Conservation (phyloP, 2,113 vertebrate species). For the Craseonycteris thonglongyai region DNA sequence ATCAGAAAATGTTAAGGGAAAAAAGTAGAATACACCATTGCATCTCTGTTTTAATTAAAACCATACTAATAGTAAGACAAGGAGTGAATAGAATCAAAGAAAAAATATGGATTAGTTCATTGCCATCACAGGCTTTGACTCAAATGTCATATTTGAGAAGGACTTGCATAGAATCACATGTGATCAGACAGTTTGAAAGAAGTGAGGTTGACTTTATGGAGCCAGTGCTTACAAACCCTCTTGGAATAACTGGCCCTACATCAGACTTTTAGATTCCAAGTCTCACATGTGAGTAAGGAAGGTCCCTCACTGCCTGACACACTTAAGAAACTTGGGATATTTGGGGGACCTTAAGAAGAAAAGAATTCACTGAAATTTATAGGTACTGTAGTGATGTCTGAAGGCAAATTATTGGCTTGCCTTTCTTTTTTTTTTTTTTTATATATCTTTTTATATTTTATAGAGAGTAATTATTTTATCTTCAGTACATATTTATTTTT, state of each 20-base stretch:
- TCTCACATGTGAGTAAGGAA: not conserved
- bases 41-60: not conserved
- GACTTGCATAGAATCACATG: not conserved
- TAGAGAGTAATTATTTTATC: no score
- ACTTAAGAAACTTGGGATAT: not conserved
- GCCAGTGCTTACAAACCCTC: not conserved
- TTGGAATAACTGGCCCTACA: not conserved
- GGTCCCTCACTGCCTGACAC: not conserved
- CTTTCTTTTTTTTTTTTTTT: no score
- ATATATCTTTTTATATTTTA: no score
- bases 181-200: not conserved
- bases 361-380: not conserved
- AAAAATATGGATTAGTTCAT: not conserved
- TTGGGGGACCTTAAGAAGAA: not conserved
- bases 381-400: not conserved
- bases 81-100: not conserved
- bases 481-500: no score
- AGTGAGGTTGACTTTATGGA: not conserved
- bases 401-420: not conserved
- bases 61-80: not conserved
- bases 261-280: not conserved
- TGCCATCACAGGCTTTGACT: not conserved
- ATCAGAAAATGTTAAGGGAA: not conserved
- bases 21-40: not conserved
- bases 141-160: not conserved